phyloP scores from a whole-genome alignment of 2,113 vertebrate species.

The Tonatia bakeri region DNA sequence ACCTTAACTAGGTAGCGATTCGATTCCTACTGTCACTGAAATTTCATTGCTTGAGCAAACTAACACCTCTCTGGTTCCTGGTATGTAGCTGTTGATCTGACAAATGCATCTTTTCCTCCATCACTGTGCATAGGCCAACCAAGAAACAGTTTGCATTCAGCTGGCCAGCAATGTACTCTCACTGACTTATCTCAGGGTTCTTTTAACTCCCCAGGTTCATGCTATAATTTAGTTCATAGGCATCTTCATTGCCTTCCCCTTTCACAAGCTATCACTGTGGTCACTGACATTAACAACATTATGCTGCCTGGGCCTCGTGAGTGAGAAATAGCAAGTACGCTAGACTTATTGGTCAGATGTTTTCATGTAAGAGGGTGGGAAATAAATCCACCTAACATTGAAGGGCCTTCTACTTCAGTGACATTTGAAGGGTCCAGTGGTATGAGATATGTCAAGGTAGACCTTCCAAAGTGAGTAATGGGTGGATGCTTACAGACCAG shows the following conservation, averaged over 20 bases:
- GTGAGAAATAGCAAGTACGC: neutral
- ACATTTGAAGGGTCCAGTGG: neutral
- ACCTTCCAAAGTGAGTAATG: neutral
- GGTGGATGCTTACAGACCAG: neutral
- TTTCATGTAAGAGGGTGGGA: neutral
- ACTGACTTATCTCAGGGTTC: neutral
- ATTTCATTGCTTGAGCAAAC: neutral
- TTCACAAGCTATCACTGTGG: neutral
- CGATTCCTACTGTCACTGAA: neutral
- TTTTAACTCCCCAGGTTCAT: neutral
- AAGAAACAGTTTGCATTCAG: neutral
- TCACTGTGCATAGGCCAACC: neutral
- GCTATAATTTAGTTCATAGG: neutral
- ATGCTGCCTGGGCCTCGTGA: neutral
- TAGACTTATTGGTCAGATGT: neutral
- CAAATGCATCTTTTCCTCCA: neutral
- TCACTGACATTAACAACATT: neutral
- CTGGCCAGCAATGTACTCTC: neutral
- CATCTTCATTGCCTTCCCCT: neutral
- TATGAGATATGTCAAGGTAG: neutral
- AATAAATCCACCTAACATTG: neutral
- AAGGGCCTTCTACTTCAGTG: neutral
- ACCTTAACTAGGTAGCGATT: neutral
- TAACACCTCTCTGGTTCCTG: neutral
- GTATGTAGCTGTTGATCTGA: neutral